phyloP scores from a whole-genome alignment of 2,113 vertebrate genomes.

The Corydoras sp. region DNA sequence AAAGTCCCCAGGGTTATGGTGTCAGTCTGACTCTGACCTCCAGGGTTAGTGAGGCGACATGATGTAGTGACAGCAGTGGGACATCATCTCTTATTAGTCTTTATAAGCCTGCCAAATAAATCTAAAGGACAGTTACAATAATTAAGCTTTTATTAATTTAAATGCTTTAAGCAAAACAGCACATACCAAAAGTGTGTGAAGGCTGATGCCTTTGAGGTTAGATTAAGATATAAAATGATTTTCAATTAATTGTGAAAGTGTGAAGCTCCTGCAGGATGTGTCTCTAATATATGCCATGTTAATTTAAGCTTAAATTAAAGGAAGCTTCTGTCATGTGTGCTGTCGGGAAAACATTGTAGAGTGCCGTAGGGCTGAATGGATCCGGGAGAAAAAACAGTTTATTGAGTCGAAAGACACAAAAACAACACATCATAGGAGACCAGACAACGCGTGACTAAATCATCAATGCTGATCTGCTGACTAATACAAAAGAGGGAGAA shows the following conservation, averaged over 20 bases:
- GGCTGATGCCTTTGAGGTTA: slow-evolving; percentile 54
- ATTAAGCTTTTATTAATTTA: slow-evolving; percentile 24
- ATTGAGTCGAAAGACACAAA: no score
- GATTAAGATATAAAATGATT: slow-evolving; percentile 46
- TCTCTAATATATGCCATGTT: slow-evolving; percentile 23
- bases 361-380: no score
- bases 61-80: slow-evolving; percentile 69
- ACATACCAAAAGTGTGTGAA: slow-evolving; percentile 49
- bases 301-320: slow-evolving; percentile 6
- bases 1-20: slow-evolving; percentile 75
- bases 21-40: slow-evolving; percentile 77
- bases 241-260: slow-evolving; percentile 47
- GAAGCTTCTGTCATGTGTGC: no score
- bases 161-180: slow-evolving; percentile 47
- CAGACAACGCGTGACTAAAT: no score
- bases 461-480: no score
- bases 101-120: slow-evolving; percentile 61
- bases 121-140: slow-evolving; percentile 69
- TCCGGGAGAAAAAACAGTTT: no score
- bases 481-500: no score
- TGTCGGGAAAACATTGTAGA: no score
- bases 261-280: slow-evolving; percentile 44
- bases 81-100: slow-evolving; percentile 58
- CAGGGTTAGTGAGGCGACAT: slow-evolving; percentile 66
- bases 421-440: no score